A percentile compares a stretch with the other conserved stretches of the same genome.
Conservation (phyloP, 2,888 invertebrate species). For the Rhodophaea formosa region DNA sequence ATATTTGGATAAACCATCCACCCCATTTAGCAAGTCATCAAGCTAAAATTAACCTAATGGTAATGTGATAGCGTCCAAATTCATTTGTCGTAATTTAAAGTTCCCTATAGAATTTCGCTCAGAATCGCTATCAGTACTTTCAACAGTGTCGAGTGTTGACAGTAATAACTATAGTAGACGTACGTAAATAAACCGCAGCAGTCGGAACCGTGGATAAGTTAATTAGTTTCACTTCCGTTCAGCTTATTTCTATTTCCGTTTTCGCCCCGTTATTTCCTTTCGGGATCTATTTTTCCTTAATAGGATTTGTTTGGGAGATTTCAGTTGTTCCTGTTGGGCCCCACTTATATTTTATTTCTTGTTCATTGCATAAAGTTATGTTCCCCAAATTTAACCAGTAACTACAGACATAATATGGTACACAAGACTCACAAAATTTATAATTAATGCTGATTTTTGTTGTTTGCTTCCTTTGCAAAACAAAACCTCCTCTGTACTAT, state of each 20-base stretch:
- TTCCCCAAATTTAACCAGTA: no score
- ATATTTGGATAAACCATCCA: slow-evolving; percentile 67
- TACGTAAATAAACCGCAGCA: slow-evolving; percentile 75
- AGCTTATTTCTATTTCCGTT: slow-evolving; percentile 78
- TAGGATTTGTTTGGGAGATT: slow-evolving; percentile 59
- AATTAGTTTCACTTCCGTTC: slow-evolving; percentile 79
- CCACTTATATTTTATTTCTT: no score
- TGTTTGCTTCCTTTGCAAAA: no score
- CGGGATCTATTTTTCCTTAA: slow-evolving; percentile 73
- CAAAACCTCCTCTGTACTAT: no score
- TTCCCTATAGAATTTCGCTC: slow-evolving; percentile 61
- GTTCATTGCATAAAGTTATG: no score
- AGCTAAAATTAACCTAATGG: slow-evolving; percentile 41
- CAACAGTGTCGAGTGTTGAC: slow-evolving; percentile 66
- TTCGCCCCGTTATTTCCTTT: slow-evolving; percentile 67
- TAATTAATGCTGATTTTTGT: no score
- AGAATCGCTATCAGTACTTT: slow-evolving; percentile 68
- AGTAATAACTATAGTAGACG: slow-evolving; percentile 66
- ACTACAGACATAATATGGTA: no score
- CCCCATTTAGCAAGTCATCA: slow-evolving; percentile 52
- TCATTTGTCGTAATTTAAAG: slow-evolving; percentile 38
- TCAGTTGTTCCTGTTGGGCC: no score
- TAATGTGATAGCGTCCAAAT: slow-evolving; percentile 37
- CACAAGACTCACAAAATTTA: no score
- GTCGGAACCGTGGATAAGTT: slow-evolving; percentile 74